phyloP scores from a whole-genome alignment of 2,113 vertebrate species.

The Cyprinus carpio region DNA sequence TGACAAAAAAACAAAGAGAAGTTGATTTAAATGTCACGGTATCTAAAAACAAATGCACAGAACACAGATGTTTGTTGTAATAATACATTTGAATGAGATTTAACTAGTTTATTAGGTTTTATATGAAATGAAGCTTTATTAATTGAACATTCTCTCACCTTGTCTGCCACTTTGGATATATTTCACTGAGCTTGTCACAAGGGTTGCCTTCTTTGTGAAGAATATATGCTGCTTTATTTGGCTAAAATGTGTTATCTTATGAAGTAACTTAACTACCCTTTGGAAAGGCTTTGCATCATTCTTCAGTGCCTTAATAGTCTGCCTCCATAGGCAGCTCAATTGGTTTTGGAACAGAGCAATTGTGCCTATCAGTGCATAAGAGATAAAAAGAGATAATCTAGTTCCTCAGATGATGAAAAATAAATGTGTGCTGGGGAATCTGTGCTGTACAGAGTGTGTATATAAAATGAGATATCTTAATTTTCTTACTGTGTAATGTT shows the following conservation, averaged over 20 bases:
- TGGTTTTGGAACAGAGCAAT: background rate
- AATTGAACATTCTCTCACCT: background rate
- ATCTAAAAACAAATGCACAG: too few species aligned
- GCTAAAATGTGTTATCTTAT: background rate
- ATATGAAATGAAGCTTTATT: background rate
- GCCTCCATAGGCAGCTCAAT: background rate
- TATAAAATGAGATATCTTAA: conserved; percentile 53
- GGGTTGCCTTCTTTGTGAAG: background rate
- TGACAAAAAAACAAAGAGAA: background rate
- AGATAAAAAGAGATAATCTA: conserved; percentile 27
- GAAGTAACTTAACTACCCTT: background rate
- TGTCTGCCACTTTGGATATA: background rate
- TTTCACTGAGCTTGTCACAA: background rate
- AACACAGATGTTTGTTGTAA: too few species aligned
- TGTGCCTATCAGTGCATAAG: conserved; percentile 26
- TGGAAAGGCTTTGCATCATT: background rate
- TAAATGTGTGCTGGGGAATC: conserved; percentile 57
- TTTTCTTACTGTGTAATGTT: conserved; percentile 46
- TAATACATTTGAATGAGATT: too few species aligned
- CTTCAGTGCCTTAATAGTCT: background rate
- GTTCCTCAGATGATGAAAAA: conserved; percentile 57
- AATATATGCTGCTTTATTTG: background rate
- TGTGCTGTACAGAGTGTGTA: conserved; percentile 47
- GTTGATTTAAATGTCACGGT: background rate
- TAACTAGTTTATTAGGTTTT: too few species aligned